phyloP scores from a whole-genome alignment of 2,888 invertebrate species.

The Clusia tigrina region DNA sequence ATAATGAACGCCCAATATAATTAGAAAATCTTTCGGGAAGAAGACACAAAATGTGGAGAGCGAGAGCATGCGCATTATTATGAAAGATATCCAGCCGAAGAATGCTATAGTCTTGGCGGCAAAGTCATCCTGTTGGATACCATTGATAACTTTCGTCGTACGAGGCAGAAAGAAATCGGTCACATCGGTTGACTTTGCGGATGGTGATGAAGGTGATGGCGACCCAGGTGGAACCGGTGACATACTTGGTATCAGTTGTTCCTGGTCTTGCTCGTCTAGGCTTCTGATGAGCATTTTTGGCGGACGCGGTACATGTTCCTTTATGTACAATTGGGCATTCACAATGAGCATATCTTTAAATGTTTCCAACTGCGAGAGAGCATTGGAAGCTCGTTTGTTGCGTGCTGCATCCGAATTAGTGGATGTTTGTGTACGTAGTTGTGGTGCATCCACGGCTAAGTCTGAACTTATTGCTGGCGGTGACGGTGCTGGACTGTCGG shows the following conservation, averaged over 20 bases:
- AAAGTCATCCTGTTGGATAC: slow-evolving; percentile 78
- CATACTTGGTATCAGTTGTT: slow-evolving; percentile 4
- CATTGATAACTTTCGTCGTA: slow-evolving; percentile 69
- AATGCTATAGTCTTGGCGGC: slow-evolving; percentile 74
- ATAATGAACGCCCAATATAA: slow-evolving; percentile 72
- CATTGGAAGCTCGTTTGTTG: slow-evolving; percentile 40
- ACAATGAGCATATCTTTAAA: slow-evolving; percentile 66
- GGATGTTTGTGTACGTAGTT: slow-evolving; percentile 44
- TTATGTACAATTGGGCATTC: slow-evolving; percentile 68
- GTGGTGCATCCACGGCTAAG: slow-evolving; percentile 28
- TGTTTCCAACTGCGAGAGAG: slow-evolving; percentile 56
- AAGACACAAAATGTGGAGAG: slow-evolving; percentile 76
- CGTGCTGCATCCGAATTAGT: slow-evolving; percentile 26
- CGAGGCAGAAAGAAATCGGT: slow-evolving; percentile 62
- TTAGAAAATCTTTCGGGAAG: slow-evolving; percentile 70
- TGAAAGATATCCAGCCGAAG: slow-evolving; percentile 81
- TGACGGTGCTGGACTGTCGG: slow-evolving; percentile 67
- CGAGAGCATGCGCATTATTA: slow-evolving; percentile 75
- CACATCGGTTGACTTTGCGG: slow-evolving; percentile 53
- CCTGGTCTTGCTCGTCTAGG: slow-evolving; percentile 60
- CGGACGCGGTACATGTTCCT: slow-evolving; percentile 66
- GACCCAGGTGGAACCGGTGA: slow-evolving; percentile 24
- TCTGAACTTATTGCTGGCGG: slow-evolving; percentile 52
- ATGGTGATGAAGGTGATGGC: slow-evolving; percentile 40
- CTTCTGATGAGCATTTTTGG: slow-evolving; percentile 64